Evolutionary conservation across 2,888 invertebrate species (phyloP), one percentile per base, ranked within the genome.

Genomic region (Calliphora vomitoria): DNA sequence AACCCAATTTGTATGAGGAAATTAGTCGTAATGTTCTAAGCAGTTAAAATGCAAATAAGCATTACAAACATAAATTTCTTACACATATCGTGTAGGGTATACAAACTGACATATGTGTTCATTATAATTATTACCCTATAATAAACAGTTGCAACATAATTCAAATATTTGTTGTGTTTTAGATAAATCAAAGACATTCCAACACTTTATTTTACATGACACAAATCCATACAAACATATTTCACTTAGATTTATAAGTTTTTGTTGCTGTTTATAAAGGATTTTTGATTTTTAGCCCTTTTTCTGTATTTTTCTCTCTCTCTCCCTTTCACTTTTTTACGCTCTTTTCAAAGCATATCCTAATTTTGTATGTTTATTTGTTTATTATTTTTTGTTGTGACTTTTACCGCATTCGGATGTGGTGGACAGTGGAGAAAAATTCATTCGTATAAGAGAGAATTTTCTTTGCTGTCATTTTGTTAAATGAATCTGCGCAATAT

Each of bases 401-500:
- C 11, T 25, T 82, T 64, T 58, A 31, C 72, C 55, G 72, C 81
- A 71, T 71, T 38, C 35, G 53, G 8, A 35, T 71, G 13, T 25
- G 25, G 11, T 25, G 25, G 25, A 13, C 25, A 44, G 25, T 4
- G 11, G 25, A 25, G 4, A 11, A 62, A 11, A 41, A 15, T 8
- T 35, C 2, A n/a, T 58, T 31, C 11, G 50, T 53, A 31, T 20
- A 71, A 62, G 80, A 79, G 69, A 79, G 8, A 55, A 8, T 18
- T 55, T 20, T 55, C 18, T 8, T 20, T 20, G 55, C 18, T 20
- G 8, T 58, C 25, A 20, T 58, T 25, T 62, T 3, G 50, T 41
- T 64, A 13, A 20, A 58, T 4, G 55, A 31, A 50, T 13, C 71
- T 78, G 83, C 83, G 78, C 72, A 83, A 44, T 83, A 10, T 44